Evolutionary conservation across 2,888 invertebrate species (phyloP).

Genomic region (Conus canariensis): DNA sequence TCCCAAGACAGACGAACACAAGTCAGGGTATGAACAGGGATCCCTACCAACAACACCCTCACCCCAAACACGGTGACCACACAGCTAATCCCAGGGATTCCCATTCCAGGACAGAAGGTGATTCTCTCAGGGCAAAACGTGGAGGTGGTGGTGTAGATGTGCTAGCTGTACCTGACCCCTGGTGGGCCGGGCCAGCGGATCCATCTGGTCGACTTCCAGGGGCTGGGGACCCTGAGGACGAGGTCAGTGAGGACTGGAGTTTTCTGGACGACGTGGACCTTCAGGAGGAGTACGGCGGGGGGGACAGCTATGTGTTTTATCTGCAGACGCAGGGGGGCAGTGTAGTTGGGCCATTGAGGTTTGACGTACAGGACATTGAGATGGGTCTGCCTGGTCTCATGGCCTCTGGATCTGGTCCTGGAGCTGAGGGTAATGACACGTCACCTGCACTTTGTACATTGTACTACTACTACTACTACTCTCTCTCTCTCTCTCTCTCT

Average conservation of each 20-base stretch:
- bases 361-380: slow-evolving; percentile 68
- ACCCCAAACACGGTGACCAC: too few relatives aligned
- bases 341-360: slow-evolving; percentile 68
- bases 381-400: slow-evolving; percentile 51
- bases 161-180: too few relatives aligned
- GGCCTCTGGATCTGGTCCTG: neutral
- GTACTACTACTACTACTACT: neutral
- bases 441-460: neutral
- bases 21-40: too few relatives aligned
- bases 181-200: too few relatives aligned
- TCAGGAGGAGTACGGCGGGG: slow-evolving; percentile 44
- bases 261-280: neutral
- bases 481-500: slow-evolving; percentile 10
- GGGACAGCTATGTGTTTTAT: slow-evolving; percentile 69
- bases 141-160: neutral
- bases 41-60: too few relatives aligned
- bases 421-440: neutral
- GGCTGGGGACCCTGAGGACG: neutral
- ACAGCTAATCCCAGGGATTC: too few relatives aligned
- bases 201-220: too few relatives aligned
- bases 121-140: too few relatives aligned
- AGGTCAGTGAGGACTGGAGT: neutral
- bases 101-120: too few relatives aligned
- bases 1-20: neutral
- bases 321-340: slow-evolving; percentile 68